Percentiles rank a stretch among this genome's conserved stretches.
phyloP scores from a whole-genome alignment of 1,140 invertebrate genomes.

The Trachymyrmex cornetzi region DNA sequence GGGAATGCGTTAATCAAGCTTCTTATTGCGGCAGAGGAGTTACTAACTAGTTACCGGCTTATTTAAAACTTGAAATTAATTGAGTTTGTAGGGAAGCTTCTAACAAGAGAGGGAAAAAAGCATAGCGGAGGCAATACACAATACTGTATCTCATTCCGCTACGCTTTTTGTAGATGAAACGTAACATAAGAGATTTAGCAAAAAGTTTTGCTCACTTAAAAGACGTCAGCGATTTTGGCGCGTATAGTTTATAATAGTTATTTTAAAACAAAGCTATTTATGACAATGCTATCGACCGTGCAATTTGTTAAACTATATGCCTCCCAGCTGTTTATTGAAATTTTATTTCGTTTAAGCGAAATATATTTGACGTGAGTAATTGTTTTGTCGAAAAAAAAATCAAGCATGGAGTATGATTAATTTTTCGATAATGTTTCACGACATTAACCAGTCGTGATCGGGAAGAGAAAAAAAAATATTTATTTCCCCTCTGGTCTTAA shows the following conservation, averaged over 20 bases:
- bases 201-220: neutral
- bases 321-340: neutral
- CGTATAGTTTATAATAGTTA: neutral
- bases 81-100: conserved; percentile 56
- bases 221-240: conserved; percentile 34
- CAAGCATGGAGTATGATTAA: conserved; percentile 17
- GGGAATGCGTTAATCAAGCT: conserved; percentile 64
- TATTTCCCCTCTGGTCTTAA: conserved; percentile 42
- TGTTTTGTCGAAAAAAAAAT: conserved; percentile 35
- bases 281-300: neutral
- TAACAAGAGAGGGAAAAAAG: conserved; percentile 50
- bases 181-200: conserved; percentile 18
- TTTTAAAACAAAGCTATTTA: conserved; percentile 4
- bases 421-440: conserved; percentile 29
- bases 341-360: neutral
- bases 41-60: conserved; percentile 63
- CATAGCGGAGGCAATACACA: neutral
- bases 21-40: conserved; percentile 60
- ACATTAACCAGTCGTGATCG: conserved; percentile 32
- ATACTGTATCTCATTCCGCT: conserved; percentile 28
- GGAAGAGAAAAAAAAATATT: conserved; percentile 10
- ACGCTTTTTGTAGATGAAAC: conserved; percentile 23
- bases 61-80: conserved; percentile 64
- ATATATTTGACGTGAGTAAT: conserved; percentile 1
- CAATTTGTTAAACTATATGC: neutral